phyloP scores from a whole-genome alignment of 2,113 vertebrate genomes.

The Leiothrix lutea region DNA sequence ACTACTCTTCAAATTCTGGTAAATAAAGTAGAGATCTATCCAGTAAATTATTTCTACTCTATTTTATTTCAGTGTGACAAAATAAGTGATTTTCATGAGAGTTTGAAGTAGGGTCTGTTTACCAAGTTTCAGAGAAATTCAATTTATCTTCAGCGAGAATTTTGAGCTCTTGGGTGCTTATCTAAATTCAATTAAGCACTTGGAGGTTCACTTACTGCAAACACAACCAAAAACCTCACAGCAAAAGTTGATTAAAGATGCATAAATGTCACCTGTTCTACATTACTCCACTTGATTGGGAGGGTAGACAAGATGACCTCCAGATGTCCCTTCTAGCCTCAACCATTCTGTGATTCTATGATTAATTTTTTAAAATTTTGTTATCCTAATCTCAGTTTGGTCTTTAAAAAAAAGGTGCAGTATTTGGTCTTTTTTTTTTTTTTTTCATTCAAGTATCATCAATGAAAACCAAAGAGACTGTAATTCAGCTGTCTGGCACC shows the following conservation, averaged over 20 bases:
- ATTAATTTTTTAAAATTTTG: neutral
- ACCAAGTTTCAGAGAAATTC: neutral
- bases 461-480: neutral
- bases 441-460: neutral
- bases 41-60: neutral
- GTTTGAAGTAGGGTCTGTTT: neutral
- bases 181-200: neutral
- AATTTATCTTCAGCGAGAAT: neutral
- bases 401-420: neutral
- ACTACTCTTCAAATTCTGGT: neutral
- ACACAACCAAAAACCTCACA: neutral
- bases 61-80: neutral
- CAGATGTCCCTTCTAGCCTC: neutral
- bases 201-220: neutral
- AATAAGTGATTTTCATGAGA: neutral
- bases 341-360: neutral
- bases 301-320: neutral
- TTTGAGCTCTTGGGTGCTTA: neutral
- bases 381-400: neutral
- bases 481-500: neutral
- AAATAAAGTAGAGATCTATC: neutral
- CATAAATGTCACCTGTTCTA: neutral
- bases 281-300: rapidly evolving
- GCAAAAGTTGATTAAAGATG: neutral
- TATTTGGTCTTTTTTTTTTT: neutral